phyloP scores from a whole-genome alignment of 1,140 invertebrate species.

The Battus philenor region DNA sequence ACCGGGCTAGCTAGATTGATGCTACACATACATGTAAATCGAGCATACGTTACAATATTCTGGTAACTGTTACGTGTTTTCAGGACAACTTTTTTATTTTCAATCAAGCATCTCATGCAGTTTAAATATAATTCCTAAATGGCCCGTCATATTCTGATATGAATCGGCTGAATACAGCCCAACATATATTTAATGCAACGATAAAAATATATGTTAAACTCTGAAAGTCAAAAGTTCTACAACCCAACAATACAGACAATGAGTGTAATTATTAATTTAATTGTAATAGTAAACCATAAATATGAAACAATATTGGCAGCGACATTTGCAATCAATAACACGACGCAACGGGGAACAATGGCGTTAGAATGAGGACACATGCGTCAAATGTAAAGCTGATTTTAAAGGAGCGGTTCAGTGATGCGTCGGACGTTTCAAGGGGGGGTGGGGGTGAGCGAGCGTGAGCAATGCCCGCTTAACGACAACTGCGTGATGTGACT shows the following conservation, averaged over 20 bases:
- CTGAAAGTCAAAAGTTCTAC: constrained; percentile 14
- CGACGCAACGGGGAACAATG: constrained; percentile 51
- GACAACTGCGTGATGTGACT: constrained; percentile 59
- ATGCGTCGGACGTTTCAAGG: constrained; percentile 44
- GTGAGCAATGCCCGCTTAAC: constrained; percentile 72
- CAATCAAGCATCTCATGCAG: no score
- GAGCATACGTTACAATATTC: no score
- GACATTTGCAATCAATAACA: constrained; percentile 58
- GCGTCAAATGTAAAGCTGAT: constrained; percentile 44
- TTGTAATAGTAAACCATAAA: constrained; percentile 19
- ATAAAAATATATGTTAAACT: no score
- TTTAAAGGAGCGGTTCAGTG: constrained; percentile 41
- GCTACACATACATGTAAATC: constrained; percentile 5
- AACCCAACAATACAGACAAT: constrained; percentile 7
- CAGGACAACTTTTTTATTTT: no score
- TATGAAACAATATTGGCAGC: constrained; percentile 30
- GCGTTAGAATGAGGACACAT: constrained; percentile 53
- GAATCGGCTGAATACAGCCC: no score
- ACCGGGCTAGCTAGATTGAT: constrained; percentile 1
- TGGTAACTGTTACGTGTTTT: no score
- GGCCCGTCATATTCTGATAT: no score
- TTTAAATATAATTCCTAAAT: no score
- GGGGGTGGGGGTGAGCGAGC: constrained; percentile 53
- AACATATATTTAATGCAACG: no score
- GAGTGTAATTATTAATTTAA: neutral